These are phyloP conservation scores for Ennomos quercinarius DNA, from an alignment of 2,888 invertebrate genomes.

Conservation along the genomic window DNA sequence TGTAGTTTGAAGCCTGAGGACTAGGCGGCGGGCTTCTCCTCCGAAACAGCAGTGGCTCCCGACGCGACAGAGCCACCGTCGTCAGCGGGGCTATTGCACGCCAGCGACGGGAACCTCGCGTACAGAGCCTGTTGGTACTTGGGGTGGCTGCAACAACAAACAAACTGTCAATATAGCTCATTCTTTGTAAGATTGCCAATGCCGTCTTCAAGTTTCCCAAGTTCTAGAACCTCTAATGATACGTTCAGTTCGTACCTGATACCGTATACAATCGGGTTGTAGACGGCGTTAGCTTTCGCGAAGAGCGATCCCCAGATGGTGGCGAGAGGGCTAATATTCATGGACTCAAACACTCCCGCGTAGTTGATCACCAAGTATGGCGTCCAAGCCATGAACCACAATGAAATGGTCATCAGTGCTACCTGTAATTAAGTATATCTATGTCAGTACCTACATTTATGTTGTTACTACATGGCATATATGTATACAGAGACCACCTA, in stretches of 20 bases:
- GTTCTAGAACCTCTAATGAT: background rate
- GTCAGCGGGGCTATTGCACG: conserved; percentile 81
- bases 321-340: conserved; percentile 90
- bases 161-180: conserved; percentile 4
- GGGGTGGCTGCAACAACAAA: conserved; percentile 87
- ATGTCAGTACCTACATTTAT: no score
- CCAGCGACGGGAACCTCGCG: conserved; percentile 91
- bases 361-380: conserved; percentile 94
- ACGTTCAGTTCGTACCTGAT: conserved; percentile 89
- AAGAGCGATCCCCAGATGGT: conserved; percentile 96
- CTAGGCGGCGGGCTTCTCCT: conserved; percentile 88
- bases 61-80: conserved; percentile 88
- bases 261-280: conserved; percentile 96
- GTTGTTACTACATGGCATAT: no score
- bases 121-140: conserved; percentile 91
- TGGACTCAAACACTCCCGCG: conserved; percentile 91
- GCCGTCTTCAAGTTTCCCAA: no score
- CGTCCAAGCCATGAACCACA: conserved; percentile 98
- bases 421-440: conserved; percentile 78
- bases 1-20: conserved; percentile 27
- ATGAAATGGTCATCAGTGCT: conserved; percentile 94
- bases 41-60: conserved; percentile 88
- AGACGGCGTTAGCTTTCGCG: conserved; percentile 96
- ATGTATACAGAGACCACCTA: no score
- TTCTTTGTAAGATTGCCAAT: no score